These are phyloP conservation scores for Venusia cambrica DNA, from an alignment of 2,888 invertebrate species.

Conservation along the genomic window DNA sequence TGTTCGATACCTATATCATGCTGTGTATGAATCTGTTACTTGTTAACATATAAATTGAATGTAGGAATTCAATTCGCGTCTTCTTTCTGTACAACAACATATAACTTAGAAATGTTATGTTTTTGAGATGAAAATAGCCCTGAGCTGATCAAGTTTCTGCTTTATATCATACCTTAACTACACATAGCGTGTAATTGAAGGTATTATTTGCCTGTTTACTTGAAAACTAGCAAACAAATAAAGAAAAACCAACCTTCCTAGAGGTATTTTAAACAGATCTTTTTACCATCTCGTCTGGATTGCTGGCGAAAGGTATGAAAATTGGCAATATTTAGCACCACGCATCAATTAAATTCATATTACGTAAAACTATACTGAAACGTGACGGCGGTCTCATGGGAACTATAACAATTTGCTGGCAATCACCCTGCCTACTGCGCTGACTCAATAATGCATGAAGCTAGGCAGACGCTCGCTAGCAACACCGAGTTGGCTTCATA, in stretches of 20 bases:
- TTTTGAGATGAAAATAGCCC: too few species aligned
- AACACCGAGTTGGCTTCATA: slow-evolving; percentile 28
- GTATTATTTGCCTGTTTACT: too few species aligned
- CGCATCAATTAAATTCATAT: slow-evolving; percentile 31
- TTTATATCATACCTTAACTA: too few species aligned
- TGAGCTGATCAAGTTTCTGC: too few species aligned
- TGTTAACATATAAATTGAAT: slow-evolving; percentile 10
- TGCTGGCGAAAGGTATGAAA: too few species aligned
- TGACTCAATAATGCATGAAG: slow-evolving; percentile 68
- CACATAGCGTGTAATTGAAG: too few species aligned
- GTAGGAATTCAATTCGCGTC: slow-evolving; percentile 7
- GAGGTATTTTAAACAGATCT: too few species aligned
- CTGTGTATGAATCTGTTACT: slow-evolving; percentile 10
- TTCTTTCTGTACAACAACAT: too few species aligned
- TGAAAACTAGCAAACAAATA: too few species aligned
- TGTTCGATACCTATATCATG: slow-evolving; percentile 8
- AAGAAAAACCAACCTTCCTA: too few species aligned
- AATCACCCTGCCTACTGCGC: slow-evolving; percentile 48
- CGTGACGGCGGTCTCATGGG: slow-evolving; percentile 54
- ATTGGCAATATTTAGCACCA: not conserved
- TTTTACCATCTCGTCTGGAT: too few species aligned
- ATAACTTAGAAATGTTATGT: too few species aligned
- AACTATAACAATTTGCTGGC: slow-evolving; percentile 63
- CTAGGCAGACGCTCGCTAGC: slow-evolving; percentile 49
- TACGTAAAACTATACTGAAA: slow-evolving; percentile 38